Evolutionary conservation across 2,888 invertebrate species (phyloP), one percentile per base, ranked within the genome.

Genomic region (Unio pictorum): DNA sequence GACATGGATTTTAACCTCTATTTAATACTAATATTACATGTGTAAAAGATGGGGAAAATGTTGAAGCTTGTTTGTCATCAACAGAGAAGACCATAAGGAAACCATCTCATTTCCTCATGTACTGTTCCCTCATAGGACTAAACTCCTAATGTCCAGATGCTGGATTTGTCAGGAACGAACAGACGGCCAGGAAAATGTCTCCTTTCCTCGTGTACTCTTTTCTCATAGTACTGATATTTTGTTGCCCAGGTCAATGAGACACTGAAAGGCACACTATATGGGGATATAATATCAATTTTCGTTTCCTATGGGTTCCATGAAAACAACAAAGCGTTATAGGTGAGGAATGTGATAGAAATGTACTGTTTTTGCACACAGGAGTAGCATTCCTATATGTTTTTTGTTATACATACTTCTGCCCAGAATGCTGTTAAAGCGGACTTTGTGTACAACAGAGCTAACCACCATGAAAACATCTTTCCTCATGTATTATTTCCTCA

Each of bases 231-330:
- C 96, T 95, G 92, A 96, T 97, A 91, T 97, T 97, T 90, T 97
- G 97, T 91, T 97, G 97, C 0, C 97, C 97, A 7, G 97, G 97
- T 65, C 97, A 97, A 91, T 97, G 97, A 88, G 97, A 91, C 60
- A 97, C 97, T 96, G 87, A 64, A 89, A 86, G 34, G 7, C 34
- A 34, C 34, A 34, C 6, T 34, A 34, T 34, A 34, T 34, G 34
- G 1, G 34, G 7, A 34, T 34, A 34, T 8, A 34, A 34, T 34
- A 7, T 7, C 7, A 34, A 7, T 34, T 4, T 30, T 30, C 6
- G 8, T 8, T 34, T 8, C 4, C 8, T 34, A 30, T 30, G 30
- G 30, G 30, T 30, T 34, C 34, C 34, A 34, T 34, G 34, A 1
- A 34, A 34, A 34, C 34, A 34, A 34, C 34, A 7, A 7, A 7